Evolutionary conservation across 2,113 vertebrate genomes (phyloP), one percentile per base, ranked within the genome.

Genomic region (Columbina picui): DNA sequence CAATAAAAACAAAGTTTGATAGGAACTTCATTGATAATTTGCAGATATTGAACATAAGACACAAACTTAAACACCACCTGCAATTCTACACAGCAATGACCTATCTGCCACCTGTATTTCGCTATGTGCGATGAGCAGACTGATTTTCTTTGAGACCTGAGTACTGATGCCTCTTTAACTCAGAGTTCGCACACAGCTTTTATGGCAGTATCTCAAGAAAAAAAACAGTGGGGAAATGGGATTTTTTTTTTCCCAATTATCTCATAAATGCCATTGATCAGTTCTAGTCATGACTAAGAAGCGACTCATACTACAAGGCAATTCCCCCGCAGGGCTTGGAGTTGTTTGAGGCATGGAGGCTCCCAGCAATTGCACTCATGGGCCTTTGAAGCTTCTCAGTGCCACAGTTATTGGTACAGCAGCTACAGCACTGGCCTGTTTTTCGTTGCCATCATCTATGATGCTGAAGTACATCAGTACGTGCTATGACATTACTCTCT

Each of bases 21-120:
- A 47, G 45, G 43, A 56, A 29, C 9, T 60, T 73, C 49, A 69
- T 75, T 81, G 57, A n/a, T 65, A 19, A 43, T 64, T 89, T 77
- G 36, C 34, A 74, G 76, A 29, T n/a, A 8, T 13, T 39, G 50
- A 69, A n/a, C 16, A 75, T 45, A 60, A 65, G 36, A 19, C 32
- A 39, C 15, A 57, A 14, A 34, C 8, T 55, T 15, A 26, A 55
- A 34, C 11, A 75, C 16, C 49, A 47, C 13, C 78, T 59, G 49
- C 36, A 63, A n/a, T 43, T 52, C 50, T 10, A 29, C 0, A 7
- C 11, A 56, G 21, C 17, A 20, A 9, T 1, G 4, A 32, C 20
- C 19, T 2, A 6, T 6, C 14, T 84, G 45, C 41, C 29, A 52
- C 6, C 39, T 38, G 2, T 0, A 0, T 14, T 76, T 41, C 8